A percentile compares a stretch with the other conserved stretches of the same genome.
Evolutionary conservation across 1,140 invertebrate species (phyloP).

Genomic region (Platyura marginata): DNA sequence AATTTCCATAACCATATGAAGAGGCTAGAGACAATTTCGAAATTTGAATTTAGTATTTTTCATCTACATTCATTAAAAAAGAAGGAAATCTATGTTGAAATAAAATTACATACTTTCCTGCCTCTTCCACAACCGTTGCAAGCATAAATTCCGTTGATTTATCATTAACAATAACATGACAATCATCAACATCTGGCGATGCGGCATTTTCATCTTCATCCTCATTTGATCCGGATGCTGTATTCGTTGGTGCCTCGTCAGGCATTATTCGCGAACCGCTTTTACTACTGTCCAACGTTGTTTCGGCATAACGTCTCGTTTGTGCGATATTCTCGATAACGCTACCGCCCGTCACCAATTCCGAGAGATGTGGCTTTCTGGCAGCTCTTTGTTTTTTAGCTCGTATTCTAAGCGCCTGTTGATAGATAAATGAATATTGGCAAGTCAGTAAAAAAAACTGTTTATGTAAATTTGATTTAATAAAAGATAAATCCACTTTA

Average conservation of each 20-base stretch:
- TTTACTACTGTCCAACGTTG: constrained; percentile 45
- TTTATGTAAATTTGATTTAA: too few relatives aligned
- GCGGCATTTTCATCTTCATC: constrained; percentile 56
- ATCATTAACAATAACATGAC: constrained; percentile 73
- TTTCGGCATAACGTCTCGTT: constrained; percentile 62
- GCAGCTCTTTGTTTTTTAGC: constrained; percentile 61
- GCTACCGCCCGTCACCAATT: constrained; percentile 55
- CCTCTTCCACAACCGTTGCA: constrained; percentile 61
- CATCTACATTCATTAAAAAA: too few relatives aligned
- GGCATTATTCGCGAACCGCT: constrained; percentile 33
- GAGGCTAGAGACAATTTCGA: too few relatives aligned
- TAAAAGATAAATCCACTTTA: too few relatives aligned
- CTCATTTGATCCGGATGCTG: constrained; percentile 75
- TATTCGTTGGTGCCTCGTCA: constrained; percentile 65
- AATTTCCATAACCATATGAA: too few relatives aligned
- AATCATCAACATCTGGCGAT: constrained; percentile 41
- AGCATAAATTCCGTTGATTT: constrained; percentile 78
- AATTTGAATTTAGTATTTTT: too few relatives aligned
- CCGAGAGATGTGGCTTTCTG: constrained; percentile 48
- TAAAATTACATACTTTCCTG: background rate
- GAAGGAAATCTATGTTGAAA: too few relatives aligned
- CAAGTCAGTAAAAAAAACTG: too few relatives aligned
- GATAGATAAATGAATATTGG: background rate
- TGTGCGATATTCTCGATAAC: constrained; percentile 79
- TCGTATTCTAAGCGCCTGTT: constrained; percentile 49